These are phyloP conservation scores for Dipodomys stephensi DNA, from an alignment of 2,113 vertebrate genomes.

Conservation along the genomic window DNA sequence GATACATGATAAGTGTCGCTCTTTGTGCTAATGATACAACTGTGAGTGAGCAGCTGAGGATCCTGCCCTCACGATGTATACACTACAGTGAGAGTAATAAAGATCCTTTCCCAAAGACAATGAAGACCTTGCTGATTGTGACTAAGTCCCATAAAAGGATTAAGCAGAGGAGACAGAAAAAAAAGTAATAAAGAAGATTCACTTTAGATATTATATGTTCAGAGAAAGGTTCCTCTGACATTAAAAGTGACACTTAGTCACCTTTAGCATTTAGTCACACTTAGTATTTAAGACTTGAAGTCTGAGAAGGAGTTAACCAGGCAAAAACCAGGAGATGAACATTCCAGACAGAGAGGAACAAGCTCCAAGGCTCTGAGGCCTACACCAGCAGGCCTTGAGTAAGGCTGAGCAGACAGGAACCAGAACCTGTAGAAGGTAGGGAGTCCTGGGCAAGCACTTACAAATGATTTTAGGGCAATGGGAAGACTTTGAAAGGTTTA, in stretches of 20 bases:
- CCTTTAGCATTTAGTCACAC: too few relatives aligned
- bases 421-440: not conserved
- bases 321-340: not conserved
- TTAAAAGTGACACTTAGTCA: constrained; percentile 65
- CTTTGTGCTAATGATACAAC: not conserved
- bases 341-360: not conserved
- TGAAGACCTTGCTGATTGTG: not conserved
- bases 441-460: not conserved
- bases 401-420: not conserved
- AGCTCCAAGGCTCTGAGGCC: not conserved
- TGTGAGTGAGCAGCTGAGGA: not conserved
- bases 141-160: not conserved
- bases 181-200: not conserved
- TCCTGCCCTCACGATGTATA: not conserved
- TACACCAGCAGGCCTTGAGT: not conserved
- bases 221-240: constrained; percentile 64
- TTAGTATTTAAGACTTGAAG: constrained; percentile 44
- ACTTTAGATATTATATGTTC: not conserved
- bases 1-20: not conserved
- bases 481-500: constrained; percentile 2
- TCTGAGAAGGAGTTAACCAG: not conserved
- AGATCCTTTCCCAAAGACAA: not conserved
- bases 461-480: not conserved
- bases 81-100: not conserved
- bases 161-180: not conserved